phyloP scores from a whole-genome alignment of 2,797 vertebrate genomes.

The Smutsia temminckii region DNA sequence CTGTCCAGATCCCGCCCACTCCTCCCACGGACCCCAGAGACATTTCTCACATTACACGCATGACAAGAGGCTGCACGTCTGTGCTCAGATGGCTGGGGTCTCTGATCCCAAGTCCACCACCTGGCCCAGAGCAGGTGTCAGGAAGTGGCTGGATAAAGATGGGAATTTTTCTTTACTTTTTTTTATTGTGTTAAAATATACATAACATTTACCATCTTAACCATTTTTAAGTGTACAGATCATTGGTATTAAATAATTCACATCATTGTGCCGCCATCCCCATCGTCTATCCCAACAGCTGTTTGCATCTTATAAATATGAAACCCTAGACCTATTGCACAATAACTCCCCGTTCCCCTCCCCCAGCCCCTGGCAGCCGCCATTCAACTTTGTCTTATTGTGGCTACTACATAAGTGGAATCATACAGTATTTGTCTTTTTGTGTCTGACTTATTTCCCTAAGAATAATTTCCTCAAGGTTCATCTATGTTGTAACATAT shows the following conservation, averaged over 20 bases:
- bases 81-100: not conserved
- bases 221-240: not conserved
- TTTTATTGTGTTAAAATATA: not conserved
- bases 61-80: not conserved
- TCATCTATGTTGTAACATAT: not conserved
- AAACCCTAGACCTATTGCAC: not conserved
- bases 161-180: not conserved
- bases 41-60: fast-evolving
- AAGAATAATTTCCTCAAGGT: not conserved
- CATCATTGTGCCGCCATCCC: not conserved
- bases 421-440: not conserved
- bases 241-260: not conserved
- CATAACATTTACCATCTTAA: not conserved
- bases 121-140: not conserved
- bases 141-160: not conserved
- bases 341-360: not conserved
- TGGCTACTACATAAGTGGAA: not conserved
- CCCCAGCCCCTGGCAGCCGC: not conserved
- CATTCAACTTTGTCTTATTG: not conserved
- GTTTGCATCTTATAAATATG: not conserved
- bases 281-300: not conserved
- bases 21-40: not conserved
- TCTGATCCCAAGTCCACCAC: not conserved
- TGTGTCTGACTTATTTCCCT: not conserved
- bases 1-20: not conserved